Evolutionary conservation across 2,888 invertebrate species (phyloP).

Genomic region (Epiperipatus broadwayi): DNA sequence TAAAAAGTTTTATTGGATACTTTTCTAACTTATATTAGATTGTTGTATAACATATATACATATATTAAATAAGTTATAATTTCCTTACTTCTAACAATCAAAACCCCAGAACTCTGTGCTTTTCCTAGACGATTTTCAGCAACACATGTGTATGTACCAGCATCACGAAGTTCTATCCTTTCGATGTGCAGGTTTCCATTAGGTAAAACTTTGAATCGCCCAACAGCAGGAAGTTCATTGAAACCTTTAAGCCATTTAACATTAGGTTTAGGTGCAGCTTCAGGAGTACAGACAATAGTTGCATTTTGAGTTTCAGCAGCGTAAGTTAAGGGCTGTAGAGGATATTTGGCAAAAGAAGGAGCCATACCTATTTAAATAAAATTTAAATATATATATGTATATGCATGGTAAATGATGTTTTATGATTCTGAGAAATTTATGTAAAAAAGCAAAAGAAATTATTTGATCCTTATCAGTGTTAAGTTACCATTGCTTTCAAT

Average conservation of each 20-base stretch:
- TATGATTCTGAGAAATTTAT: too few relatives aligned
- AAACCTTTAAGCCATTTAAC: slow-evolving; percentile 71
- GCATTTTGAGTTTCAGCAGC: slow-evolving; percentile 78
- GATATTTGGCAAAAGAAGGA: slow-evolving; percentile 72
- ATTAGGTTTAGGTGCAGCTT: slow-evolving; percentile 73
- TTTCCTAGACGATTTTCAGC: slow-evolving; percentile 66
- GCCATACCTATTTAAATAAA: slow-evolving; percentile 30
- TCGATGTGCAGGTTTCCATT: slow-evolving; percentile 69
- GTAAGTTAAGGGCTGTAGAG: slow-evolving; percentile 70
- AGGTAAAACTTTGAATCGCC: slow-evolving; percentile 56
- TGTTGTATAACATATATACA: too few relatives aligned
- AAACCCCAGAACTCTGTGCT: slow-evolving; percentile 61
- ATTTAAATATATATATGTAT: too few relatives aligned
- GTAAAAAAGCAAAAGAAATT: too few relatives aligned
- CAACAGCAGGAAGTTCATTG: slow-evolving; percentile 33
- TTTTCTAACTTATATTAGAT: too few relatives aligned
- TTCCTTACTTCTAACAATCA: slow-evolving; percentile 57
- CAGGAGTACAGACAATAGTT: slow-evolving; percentile 73
- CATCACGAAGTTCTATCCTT: slow-evolving; percentile 66
- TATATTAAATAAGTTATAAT: too few relatives aligned
- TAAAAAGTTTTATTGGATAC: too few relatives aligned
- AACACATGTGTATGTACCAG: slow-evolving; percentile 63
- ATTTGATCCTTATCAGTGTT: too few relatives aligned
- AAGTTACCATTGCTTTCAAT: too few relatives aligned
- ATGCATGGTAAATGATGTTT: too few relatives aligned